phyloP scores from a whole-genome alignment of 2,113 vertebrate genomes.

The Halcyon senegalensis region DNA sequence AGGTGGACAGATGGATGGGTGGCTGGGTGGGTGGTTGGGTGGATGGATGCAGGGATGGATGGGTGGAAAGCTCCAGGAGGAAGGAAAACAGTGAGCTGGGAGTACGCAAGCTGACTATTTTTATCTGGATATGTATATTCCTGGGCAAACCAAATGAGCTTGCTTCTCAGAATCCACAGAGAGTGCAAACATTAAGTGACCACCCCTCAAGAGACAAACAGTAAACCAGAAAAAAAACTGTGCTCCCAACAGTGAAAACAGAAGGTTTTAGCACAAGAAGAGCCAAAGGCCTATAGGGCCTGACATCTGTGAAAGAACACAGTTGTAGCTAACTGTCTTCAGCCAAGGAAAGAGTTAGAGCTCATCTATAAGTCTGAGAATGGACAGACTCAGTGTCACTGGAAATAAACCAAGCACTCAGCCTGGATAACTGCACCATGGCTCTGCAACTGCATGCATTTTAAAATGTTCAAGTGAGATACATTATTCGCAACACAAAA shows the following conservation, averaged over 20 bases:
- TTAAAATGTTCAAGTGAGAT: neutral
- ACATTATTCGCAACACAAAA: neutral
- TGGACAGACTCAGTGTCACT: neutral
- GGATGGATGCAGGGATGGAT: neutral
- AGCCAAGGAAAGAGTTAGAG: neutral
- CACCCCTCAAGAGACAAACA: neutral
- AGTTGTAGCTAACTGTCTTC: neutral
- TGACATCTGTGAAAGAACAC: neutral
- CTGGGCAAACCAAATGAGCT: neutral
- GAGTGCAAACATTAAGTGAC: rapidly evolving
- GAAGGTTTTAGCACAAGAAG: neutral
- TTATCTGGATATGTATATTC: neutral
- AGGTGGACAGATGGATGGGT: neutral
- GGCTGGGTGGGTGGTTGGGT: constrained; percentile 77
- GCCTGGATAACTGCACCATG: neutral
- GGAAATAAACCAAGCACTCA: neutral
- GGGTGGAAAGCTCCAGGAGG: neutral
- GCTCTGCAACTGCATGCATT: neutral
- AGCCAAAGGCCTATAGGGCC: neutral
- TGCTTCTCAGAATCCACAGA: neutral
- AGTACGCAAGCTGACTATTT: neutral
- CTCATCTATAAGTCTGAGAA: neutral
- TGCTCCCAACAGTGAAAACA: neutral
- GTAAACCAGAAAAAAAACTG: neutral
- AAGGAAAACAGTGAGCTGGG: neutral